Percentiles rank a stretch among this genome's conserved stretches.
Conservation (phyloP, 1,140 invertebrate genomes). For the Formica exsecta region DNA sequence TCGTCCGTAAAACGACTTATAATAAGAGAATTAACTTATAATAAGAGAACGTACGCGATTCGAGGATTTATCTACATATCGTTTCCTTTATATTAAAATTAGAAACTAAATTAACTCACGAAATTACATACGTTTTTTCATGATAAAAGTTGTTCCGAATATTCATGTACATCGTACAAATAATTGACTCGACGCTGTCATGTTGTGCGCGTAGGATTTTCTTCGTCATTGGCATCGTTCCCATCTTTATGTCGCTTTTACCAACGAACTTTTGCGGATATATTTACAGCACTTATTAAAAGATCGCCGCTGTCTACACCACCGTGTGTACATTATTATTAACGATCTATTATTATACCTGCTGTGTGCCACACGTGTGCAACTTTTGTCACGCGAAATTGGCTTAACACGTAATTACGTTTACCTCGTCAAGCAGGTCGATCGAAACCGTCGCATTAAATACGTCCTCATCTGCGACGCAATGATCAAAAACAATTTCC, state of each 20-base stretch:
- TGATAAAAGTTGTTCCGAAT: neutral
- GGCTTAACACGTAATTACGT: conserved; percentile 56
- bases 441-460: conserved; percentile 15
- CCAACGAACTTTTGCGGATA: conserved; percentile 62
- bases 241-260: conserved; percentile 65
- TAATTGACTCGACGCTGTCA: conserved; percentile 56
- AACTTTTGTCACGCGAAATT: conserved; percentile 58
- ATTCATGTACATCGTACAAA: neutral
- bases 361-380: conserved; percentile 42
- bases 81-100: neutral
- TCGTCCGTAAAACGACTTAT: neutral
- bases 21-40: too few relatives aligned
- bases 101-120: neutral
- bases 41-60: neutral
- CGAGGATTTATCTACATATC: neutral
- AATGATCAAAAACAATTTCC: conserved; percentile 40
- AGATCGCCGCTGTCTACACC: conserved; percentile 53
- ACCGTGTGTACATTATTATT: conserved; percentile 61
- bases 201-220: conserved; percentile 66
- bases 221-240: conserved; percentile 65
- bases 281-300: conserved; percentile 61
- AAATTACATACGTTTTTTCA: neutral
- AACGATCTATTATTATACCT: conserved; percentile 56
- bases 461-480: conserved; percentile 10
- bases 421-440: conserved; percentile 35